Evolutionary conservation across 2,888 invertebrate species (phyloP), one percentile per base, ranked within the genome.

Genomic region (Mactromeris polynyma): DNA sequence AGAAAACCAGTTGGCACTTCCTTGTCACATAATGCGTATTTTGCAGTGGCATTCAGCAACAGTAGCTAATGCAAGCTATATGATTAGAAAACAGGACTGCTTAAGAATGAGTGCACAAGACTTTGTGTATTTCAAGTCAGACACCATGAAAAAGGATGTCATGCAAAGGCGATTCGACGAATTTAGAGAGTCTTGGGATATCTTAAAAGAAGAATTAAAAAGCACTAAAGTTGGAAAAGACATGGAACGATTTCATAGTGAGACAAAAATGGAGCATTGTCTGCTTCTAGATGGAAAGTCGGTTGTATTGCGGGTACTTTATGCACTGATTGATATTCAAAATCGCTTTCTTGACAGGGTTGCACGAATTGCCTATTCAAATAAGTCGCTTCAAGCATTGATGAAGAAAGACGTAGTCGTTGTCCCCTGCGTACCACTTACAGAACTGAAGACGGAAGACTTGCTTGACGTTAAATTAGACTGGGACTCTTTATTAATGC

Each of bases 11-110:
- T 81, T 94, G 14, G 0, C 77, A 21, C 33, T 93, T 1, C 91
- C 90, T 77, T 46, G 84, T 54, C 87, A 90, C 42, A 88, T 93
- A 1, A 42, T 83, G 3, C 73, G 78, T 9, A 85, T 94, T 31
- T 42, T 94, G 3, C 87, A 85, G 31, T 94, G 93, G 93, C 93
- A 94, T 69, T 42, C 90, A n/a, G 69, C 90, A 33, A 86, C 85
- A 21, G 89, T 92, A 0, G 80, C 90, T 42, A 86, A 84, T 84
- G 90, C 87, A 64, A 93, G 89, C 58, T 94, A 92, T 69, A 91
- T 89, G 36, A 86, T 93, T 40, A 90, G 87, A 58, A 92, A 88
- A 69, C 86, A 88, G 0, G 89, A 91, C n/a, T 94, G 91, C 42
- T 78, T 88, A 51, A 88, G 86, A 31, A 86, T 85, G 86, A 89